phyloP scores from a whole-genome alignment of 2,888 invertebrate genomes.

The Heliconius charithonia region DNA sequence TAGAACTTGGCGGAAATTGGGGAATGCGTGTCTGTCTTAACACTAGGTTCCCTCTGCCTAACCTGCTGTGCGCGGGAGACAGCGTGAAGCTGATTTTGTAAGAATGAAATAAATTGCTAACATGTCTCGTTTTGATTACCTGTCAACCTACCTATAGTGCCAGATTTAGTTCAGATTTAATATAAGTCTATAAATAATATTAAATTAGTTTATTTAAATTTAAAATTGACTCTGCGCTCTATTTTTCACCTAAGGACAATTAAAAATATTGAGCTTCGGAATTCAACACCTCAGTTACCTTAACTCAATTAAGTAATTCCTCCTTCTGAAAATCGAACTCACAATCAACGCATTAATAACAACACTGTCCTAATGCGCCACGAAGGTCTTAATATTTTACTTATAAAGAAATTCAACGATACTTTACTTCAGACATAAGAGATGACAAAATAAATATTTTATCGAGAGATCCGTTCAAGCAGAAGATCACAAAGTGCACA shows the following conservation, averaged over 20 bases:
- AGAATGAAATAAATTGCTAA: no score
- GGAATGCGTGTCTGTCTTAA: no score
- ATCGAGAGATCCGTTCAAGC: background rate
- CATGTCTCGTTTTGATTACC: no score
- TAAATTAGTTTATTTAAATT: background rate
- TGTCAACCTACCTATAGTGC: no score
- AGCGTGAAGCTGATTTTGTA: no score
- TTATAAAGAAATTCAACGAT: background rate
- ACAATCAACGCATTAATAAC: background rate
- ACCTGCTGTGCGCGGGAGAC: no score
- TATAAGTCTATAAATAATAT: background rate
- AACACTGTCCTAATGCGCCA: background rate
- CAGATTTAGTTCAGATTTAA: background rate
- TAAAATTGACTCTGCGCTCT: background rate
- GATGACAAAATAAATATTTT: slow-evolving; percentile 13
- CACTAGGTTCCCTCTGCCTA: no score
- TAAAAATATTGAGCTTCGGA: background rate
- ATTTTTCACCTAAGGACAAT: background rate
- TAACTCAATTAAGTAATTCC: background rate
- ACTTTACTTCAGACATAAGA: background rate
- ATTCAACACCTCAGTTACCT: background rate
- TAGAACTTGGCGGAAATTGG: no score
- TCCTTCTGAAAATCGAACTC: background rate
- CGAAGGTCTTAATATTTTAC: background rate
- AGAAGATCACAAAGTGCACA: slow-evolving; percentile 6